phyloP scores from a whole-genome alignment of 2,797 vertebrate species.

The Schizopygopsis malacanthus region DNA sequence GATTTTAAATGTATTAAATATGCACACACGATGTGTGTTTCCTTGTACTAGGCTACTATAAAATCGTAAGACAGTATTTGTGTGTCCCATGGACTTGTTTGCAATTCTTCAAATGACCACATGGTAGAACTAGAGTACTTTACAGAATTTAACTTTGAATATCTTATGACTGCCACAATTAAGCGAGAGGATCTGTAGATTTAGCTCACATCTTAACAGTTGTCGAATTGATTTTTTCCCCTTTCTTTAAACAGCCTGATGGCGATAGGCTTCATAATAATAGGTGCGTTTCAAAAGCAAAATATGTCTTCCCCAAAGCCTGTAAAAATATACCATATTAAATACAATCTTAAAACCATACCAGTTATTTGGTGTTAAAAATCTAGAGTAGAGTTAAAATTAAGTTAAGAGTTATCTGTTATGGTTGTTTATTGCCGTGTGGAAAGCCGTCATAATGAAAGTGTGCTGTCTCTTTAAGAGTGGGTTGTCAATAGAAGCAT shows the following conservation, averaged over 20 bases:
- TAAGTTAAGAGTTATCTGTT: not conserved
- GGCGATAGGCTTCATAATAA: not conserved
- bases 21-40: not conserved
- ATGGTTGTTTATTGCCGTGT: not conserved
- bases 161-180: not conserved
- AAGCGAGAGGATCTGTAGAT: not conserved
- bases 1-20: not conserved
- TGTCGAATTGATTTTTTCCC: not conserved
- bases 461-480: conserved; percentile 77
- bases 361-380: not conserved
- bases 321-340: not conserved
- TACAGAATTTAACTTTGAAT: not conserved
- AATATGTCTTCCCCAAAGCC: not conserved
- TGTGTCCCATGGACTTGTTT: not conserved
- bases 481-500: conserved; percentile 66
- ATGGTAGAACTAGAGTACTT: not conserved
- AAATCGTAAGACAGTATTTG: not conserved
- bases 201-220: not conserved
- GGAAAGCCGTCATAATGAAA: not conserved
- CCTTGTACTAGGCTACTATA: not conserved
- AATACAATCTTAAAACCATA: not conserved
- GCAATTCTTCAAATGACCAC: conserved; percentile 9
- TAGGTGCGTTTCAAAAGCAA: not conserved
- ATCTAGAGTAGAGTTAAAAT: not conserved
- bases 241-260: not conserved